Conservation (phyloP, 2,113 vertebrate genomes). For the Picathartes gymnocephalus region DNA sequence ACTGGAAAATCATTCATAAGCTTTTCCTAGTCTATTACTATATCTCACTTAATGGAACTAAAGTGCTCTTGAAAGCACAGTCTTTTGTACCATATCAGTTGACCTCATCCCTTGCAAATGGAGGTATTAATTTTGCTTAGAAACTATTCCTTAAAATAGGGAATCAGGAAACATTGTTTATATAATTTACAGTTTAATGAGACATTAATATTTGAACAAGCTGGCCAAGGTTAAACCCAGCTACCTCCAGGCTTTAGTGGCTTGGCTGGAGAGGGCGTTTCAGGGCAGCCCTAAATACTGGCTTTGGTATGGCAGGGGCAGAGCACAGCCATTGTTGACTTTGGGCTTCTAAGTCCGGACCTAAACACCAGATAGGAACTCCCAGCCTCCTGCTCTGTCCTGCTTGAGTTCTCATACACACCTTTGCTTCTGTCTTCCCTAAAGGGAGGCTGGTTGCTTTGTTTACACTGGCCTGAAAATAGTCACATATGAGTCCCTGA, state of each 20-base stretch:
- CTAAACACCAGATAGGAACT: neutral
- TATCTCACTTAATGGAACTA: slow-evolving; percentile 37
- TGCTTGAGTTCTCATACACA: neutral
- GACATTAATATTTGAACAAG: neutral
- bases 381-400: neutral
- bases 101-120: slow-evolving; percentile 7
- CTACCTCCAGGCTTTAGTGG: neutral
- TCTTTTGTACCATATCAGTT: neutral
- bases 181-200: neutral
- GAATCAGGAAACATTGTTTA: neutral
- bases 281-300: neutral
- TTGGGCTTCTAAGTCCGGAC: neutral
- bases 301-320: neutral
- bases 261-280: neutral
- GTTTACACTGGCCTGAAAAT: neutral
- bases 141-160: neutral
- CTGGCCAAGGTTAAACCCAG: neutral
- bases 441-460: neutral
- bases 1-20: slow-evolving; percentile 50
- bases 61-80: slow-evolving; percentile 42
- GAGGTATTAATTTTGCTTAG: slow-evolving; percentile 41
- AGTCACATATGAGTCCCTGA: neutral
- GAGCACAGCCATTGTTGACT: neutral
- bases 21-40: slow-evolving; percentile 3
- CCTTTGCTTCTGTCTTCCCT: neutral